phyloP scores from a whole-genome alignment of 2,888 invertebrate species.

The Oasisia sp. region DNA sequence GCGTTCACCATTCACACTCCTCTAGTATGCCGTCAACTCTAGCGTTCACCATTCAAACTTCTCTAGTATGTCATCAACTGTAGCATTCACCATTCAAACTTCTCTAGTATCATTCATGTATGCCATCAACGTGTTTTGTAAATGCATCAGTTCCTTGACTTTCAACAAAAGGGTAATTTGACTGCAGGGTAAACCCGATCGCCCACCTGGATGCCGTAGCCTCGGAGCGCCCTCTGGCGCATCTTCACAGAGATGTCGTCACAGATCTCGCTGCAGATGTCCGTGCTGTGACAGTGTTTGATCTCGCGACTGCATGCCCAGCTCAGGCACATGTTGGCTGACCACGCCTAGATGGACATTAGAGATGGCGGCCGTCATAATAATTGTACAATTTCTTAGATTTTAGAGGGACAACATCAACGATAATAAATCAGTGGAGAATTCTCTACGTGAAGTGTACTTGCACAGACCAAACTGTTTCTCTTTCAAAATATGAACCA shows the following conservation, averaged over 20 bases:
- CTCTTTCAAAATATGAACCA: background rate
- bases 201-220: constrained; percentile 83
- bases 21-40: too few relatives aligned
- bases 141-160: background rate
- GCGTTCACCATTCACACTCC: too few relatives aligned
- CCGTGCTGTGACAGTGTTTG: constrained; percentile 72
- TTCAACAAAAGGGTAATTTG: background rate
- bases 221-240: constrained; percentile 76
- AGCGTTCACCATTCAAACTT: too few relatives aligned
- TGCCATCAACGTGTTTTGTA: background rate
- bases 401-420: too few relatives aligned
- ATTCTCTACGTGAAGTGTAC: too few relatives aligned
- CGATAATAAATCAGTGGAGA: too few relatives aligned
- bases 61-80: too few relatives aligned
- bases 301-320: constrained; percentile 81
- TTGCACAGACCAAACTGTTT: too few relatives aligned
- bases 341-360: constrained; percentile 71
- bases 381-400: too few relatives aligned
- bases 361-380: background rate
- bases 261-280: constrained; percentile 62
- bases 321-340: constrained; percentile 76
- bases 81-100: too few relatives aligned
- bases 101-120: too few relatives aligned
- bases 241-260: constrained; percentile 82
- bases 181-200: background rate